Conservation (phyloP, 2,113 vertebrate species). For the Toxotes chatareus region DNA sequence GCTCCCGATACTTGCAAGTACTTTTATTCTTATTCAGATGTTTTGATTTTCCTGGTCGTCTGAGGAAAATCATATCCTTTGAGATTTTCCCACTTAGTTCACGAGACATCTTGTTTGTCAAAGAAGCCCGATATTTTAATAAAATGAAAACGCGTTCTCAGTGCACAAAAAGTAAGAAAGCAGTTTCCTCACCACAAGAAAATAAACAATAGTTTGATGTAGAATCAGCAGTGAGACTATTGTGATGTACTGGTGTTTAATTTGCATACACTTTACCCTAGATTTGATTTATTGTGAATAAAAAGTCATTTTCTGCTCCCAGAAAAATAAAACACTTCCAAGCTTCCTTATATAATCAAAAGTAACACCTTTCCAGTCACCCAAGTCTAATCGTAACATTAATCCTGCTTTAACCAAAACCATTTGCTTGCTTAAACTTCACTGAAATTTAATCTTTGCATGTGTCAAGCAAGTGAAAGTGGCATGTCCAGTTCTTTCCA, state of each 20-base stretch:
- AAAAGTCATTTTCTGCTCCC: too few species aligned
- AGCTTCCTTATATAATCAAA: background rate
- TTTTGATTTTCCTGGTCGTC: background rate
- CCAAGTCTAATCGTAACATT: slow-evolving; percentile 5
- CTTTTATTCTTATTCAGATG: background rate
- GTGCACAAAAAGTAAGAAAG: too few species aligned
- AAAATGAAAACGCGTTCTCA: too few species aligned
- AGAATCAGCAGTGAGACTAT: too few species aligned
- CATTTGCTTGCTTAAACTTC: slow-evolving; percentile 5
- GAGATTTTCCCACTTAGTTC: background rate
- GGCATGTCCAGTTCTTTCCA: background rate
- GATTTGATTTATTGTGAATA: too few species aligned
- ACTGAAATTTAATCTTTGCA: background rate
- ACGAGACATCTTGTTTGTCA: too few species aligned
- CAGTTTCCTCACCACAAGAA: too few species aligned
- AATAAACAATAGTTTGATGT: too few species aligned
- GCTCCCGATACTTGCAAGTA: background rate
- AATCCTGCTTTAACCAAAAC: slow-evolving; percentile 33
- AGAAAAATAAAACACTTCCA: too few species aligned
- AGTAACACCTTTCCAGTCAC: slow-evolving; percentile 2
- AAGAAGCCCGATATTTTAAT: too few species aligned
- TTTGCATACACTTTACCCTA: too few species aligned
- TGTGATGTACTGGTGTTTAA: too few species aligned
- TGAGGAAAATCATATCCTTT: background rate
- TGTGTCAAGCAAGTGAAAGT: slow-evolving; percentile 1